Base-by-base conservation (phyloP, 2,113 vertebrate genomes). In the Camelus dromedarius region DNA sequence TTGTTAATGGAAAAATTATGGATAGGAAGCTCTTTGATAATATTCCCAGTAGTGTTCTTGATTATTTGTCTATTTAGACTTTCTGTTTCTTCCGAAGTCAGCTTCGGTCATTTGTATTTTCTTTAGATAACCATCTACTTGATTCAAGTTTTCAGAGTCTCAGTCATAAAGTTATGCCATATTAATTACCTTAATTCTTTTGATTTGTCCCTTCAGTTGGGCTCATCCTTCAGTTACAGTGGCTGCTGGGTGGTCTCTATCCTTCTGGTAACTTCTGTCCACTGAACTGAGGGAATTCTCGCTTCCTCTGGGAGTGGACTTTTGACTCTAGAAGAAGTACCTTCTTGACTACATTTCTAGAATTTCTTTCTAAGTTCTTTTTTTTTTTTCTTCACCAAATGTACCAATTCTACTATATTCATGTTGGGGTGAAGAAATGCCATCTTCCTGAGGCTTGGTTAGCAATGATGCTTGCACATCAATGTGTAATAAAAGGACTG, bases 31-130 rank as follows among this genome's bases (percentile, higher is more conserved):
- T 13, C 38, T 87, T 58, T 70, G 42, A 79, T 13, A 58, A 35
- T 32, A 72, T 26, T 22, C 42, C 24, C 24, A 50, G 11, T 30
- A 48, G 12, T 3, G 24, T 20, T 9, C 18, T 87, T 76, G 9
- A n/a, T 54, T 35, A 67, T 24, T 76, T 22, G 6, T 76, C 93
- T 58, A 35, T 48, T 77, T 76, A 58, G 70, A 48, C 19, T 84
- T 84, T 84, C 48, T n/a, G 4, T 89, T 90, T 90, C 50, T 69
- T 93, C 82, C 50, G 26, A 77, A 46, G 50, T n/a, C 52, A 95
- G 38, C 32, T 76, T 79, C 60, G 14, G 19, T 70, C 8, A 28
- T 64, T 94, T 62, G 14, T 62, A 62, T 72, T 81, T 94, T 80
- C 35, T 73, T 38, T 88, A 62, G n/a, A n/a, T 32, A 28, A 56